Base-by-base conservation (phyloP, 2,113 vertebrate species). In the Epinephelus fuscoguttatus region DNA sequence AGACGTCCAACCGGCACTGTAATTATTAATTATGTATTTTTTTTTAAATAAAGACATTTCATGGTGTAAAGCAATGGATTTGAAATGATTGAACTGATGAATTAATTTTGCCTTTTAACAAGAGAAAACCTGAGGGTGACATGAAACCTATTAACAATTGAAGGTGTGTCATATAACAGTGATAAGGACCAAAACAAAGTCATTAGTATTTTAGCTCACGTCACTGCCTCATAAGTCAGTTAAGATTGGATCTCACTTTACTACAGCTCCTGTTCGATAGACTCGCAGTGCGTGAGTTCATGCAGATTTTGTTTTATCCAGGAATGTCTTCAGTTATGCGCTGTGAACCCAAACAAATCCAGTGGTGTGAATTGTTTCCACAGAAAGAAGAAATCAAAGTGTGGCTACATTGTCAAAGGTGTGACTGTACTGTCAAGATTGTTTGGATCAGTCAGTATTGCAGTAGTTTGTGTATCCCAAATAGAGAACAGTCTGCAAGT, bases 401-500 rank as follows among this genome's bases (percentile, higher is more conserved):
- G 23, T 70, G 56, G 40, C 30, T 40, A 50, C 17, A 15, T 27
- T 52, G 12, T 66, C 21, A 45, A 19, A 66, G n/a, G 25, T 81
- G 23, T 49, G 33, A 56, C 37, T 66, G 3, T 33, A 66, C 61
- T 75, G 18, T 30, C 4, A 53, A 77, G 71, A 56, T 56, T 57
- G 27, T 71, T 60, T 60, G 53, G 14, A 53, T 62, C 13, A 63
- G 77, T 14, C 10, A 70, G 25, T 70, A 19, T 73, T 59, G 15
- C 37, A 55, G 4, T 9, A 4, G 6, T 45, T 45, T 77, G 53
- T 73, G 6, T 56, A 7, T 45, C 57, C 14, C 12, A 50, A 75
- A 88, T 63, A 47, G 60, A 37, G 45, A 49, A 61, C 18, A 17
- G 3, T 49, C 23, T 81, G 50, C 18, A 67, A 50, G 2, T 66